Evolutionary conservation across 2,113 vertebrate species (phyloP), one percentile per base, ranked within the genome.

Genomic region (Anhinga rufa): DNA sequence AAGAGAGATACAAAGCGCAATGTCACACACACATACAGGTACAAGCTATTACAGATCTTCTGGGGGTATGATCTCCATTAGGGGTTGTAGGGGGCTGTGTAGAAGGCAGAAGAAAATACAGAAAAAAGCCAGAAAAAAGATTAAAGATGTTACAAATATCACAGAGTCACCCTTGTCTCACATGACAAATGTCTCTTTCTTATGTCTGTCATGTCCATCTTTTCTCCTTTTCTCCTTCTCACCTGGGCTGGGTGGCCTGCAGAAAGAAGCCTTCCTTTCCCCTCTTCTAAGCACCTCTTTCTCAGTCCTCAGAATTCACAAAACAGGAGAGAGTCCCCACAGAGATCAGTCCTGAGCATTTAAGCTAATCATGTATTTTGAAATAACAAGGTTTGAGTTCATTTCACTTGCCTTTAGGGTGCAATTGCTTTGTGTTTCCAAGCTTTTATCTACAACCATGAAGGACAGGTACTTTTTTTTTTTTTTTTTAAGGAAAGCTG

Each of bases 321-420:
- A 68, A 87, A 52, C n/a, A 60, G 44, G 77, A 92, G 55, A 25
- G 38, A 76, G n/a, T 87, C 57, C 38, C 34, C 21, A 52, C n/a
- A 76, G 52, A 92, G 21, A 61, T 85, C 58, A 40, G 38, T 72
- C 61, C 89, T 79, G 19, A 87, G 74, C 85, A 26, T 93, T 91
- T 78, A 74, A 86, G 60, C 34, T 89, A 82, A 91, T 79, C 2
- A 38, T 17, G 17, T 69, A 46, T 94, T 94, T 82, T 70, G 11
- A 77, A 96, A 77, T 86, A 72, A 90, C 25, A 86, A 81, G 74
- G n/a, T 95, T 80, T 95, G 78, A 77, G 31, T 94, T 93, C 3
- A 77, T 94, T 94, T 94, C 82, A 62, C 51, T 82, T 94, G 85
- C 85, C 76, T 94, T 93, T 62, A 92, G 92, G 46, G 51, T 93